These are phyloP conservation scores for Gorsachius magnificus DNA, from an alignment of 2,797 vertebrate species.

Conservation along the genomic window DNA sequence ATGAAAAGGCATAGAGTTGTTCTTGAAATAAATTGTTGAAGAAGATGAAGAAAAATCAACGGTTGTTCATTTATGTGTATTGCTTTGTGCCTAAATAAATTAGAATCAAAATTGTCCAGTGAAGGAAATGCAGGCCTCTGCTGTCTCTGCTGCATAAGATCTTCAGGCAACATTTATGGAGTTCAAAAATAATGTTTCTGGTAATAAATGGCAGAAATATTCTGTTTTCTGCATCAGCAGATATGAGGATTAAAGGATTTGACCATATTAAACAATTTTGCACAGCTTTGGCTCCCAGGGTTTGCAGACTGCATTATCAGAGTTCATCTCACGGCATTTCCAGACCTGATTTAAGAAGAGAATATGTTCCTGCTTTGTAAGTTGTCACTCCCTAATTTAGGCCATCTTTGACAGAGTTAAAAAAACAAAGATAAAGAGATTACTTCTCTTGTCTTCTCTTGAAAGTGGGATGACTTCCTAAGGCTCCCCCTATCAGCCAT, in stretches of 20 bases:
- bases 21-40: slow-evolving; percentile 26
- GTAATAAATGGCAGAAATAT: slow-evolving; percentile 80
- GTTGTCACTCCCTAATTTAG: slow-evolving; percentile 76
- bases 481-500: slow-evolving; percentile 59
- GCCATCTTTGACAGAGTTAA: slow-evolving; percentile 73
- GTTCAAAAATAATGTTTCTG: slow-evolving; percentile 78
- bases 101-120: slow-evolving; percentile 52
- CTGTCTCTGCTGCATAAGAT: slow-evolving; percentile 62
- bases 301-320: slow-evolving; percentile 73
- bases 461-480: slow-evolving; percentile 60
- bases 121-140: slow-evolving; percentile 54
- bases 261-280: slow-evolving; percentile 80
- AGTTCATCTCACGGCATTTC: slow-evolving; percentile 75
- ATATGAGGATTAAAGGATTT: slow-evolving; percentile 82
- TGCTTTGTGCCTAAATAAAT: slow-evolving; percentile 57
- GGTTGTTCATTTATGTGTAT: slow-evolving; percentile 46
- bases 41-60: slow-evolving; percentile 36
- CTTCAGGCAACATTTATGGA: slow-evolving; percentile 66
- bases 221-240: slow-evolving; percentile 80
- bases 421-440: slow-evolving; percentile 69
- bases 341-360: slow-evolving; percentile 76
- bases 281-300: slow-evolving; percentile 77
- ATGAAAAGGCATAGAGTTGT: slow-evolving; percentile 7
- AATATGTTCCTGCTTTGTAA: slow-evolving; percentile 74
- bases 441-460: slow-evolving; percentile 55